A percentile compares a stretch with the other conserved stretches of the same genome.
Conservation (phyloP, 2,113 vertebrate genomes). For the Panurus biarmicus region DNA sequence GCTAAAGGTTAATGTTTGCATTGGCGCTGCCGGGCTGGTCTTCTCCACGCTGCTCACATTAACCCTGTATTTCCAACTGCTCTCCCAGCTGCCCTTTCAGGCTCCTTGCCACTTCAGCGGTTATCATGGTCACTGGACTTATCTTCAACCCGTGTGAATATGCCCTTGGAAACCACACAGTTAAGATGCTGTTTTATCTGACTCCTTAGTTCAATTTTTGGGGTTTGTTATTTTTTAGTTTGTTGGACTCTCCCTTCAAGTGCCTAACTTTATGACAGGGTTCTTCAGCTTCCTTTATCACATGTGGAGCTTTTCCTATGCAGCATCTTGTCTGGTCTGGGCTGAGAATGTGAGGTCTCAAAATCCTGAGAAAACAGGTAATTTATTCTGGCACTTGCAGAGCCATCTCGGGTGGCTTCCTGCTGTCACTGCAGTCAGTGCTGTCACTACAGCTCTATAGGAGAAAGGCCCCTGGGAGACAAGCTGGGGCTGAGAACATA, state of each 20-base stretch:
- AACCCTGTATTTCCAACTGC: neutral
- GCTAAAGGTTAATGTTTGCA: neutral
- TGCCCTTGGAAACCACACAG: neutral
- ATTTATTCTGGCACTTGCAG: neutral
- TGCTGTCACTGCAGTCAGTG: neutral
- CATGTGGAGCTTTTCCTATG: neutral
- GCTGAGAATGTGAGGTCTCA: rapidly evolving
- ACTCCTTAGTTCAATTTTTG: neutral
- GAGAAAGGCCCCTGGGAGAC: neutral
- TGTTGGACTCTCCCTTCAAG: neutral
- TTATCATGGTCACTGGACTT: neutral
- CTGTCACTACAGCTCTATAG: neutral
- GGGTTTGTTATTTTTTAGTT: neutral
- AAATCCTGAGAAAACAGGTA: neutral
- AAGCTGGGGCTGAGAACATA: neutral
- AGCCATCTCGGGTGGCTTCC: neutral
- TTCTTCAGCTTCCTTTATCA: neutral
- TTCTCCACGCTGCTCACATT: neutral
- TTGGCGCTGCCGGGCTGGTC: neutral
- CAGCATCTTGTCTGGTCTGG: neutral
- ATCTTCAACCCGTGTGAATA: neutral
- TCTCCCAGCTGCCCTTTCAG: neutral
- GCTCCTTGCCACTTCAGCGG: neutral
- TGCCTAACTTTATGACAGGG: neutral
- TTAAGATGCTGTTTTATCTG: neutral